These are phyloP conservation scores for Acanthosoma haemorrhoidale DNA, from an alignment of 2,888 invertebrate genomes.

Conservation along the genomic window DNA sequence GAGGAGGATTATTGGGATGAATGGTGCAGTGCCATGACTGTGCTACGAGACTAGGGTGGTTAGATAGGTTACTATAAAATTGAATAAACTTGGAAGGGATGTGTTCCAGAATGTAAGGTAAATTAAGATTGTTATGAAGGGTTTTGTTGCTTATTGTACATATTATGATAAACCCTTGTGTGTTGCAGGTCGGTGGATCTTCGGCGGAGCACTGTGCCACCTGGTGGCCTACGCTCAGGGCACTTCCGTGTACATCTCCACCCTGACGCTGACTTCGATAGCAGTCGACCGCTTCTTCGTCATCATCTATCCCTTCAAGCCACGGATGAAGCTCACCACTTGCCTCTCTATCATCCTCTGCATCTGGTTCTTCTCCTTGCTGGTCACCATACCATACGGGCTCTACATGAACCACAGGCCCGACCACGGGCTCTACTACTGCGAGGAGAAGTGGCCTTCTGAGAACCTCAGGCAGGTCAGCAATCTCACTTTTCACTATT, in stretches of 20 bases:
- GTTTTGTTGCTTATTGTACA: no score
- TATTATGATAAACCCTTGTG: no score
- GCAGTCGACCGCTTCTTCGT: conserved; percentile 96
- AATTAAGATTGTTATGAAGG: no score
- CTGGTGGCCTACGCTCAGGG: conserved; percentile 90
- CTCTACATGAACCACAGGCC: conserved; percentile 64
- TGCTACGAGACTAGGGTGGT: no score
- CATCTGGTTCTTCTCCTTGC: conserved; percentile 85
- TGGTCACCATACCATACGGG: conserved; percentile 87
- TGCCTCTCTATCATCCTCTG: conserved; percentile 78
- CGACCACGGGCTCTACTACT: conserved; percentile 52
- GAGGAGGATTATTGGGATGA: no score
- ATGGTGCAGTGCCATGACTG: no score
- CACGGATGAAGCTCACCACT: conserved; percentile 81
- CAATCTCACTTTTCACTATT: no score
- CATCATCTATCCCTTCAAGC: conserved; percentile 91
- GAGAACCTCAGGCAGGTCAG: conserved; percentile 64
- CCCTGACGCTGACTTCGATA: conserved; percentile 92
- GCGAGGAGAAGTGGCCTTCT: conserved; percentile 87
- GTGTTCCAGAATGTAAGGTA: no score
- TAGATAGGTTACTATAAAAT: no score
- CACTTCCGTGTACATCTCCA: conserved; percentile 94
- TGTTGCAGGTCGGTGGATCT: conserved; percentile 68
- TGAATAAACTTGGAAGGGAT: no score
- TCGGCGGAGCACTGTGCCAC: conserved; percentile 86